These are phyloP conservation scores for Drosophila repleta DNA, from an alignment of 1,140 invertebrate species.

Conservation along the genomic window DNA sequence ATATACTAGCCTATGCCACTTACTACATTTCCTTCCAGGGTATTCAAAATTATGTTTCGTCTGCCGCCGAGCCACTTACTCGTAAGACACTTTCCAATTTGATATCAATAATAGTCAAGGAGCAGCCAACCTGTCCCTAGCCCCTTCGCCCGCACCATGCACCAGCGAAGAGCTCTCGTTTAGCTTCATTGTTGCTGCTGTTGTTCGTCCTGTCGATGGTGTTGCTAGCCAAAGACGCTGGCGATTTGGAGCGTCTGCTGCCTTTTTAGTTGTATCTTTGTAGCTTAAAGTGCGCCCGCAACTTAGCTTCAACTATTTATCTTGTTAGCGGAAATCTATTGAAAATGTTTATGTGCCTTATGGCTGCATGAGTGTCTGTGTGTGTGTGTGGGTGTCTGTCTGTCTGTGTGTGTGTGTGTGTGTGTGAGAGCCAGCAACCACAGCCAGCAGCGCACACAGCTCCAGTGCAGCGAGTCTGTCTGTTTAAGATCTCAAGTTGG, in stretches of 20 bases:
- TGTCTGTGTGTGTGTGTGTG: slow-evolving; percentile 16
- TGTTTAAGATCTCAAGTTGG: not conserved
- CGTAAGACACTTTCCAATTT: slow-evolving; percentile 48
- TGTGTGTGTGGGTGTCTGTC: slow-evolving; percentile 15
- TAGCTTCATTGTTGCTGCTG: slow-evolving; percentile 1
- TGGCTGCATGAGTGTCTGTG: slow-evolving; percentile 10
- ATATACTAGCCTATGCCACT: not conserved
- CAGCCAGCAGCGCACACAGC: slow-evolving; percentile 18
- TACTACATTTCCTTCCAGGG: not conserved
- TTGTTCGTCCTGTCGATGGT: slow-evolving; percentile 14
- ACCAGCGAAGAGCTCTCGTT: not conserved
- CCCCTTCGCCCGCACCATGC: not conserved
- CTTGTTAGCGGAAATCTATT: slow-evolving; percentile 80
- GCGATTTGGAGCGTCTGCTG: slow-evolving; percentile 63
- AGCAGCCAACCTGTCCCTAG: slow-evolving; percentile 12
- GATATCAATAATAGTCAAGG: slow-evolving; percentile 43
- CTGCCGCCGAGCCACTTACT: slow-evolving; percentile 24
- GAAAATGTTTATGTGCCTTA: slow-evolving; percentile 76
- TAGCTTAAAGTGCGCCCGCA: slow-evolving; percentile 61
- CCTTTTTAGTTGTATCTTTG: slow-evolving; percentile 36
- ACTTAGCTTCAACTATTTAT: slow-evolving; percentile 74
- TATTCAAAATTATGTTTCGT: not conserved
- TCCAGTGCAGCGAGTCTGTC: slow-evolving; percentile 8
- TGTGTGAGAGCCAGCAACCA: slow-evolving; percentile 21
- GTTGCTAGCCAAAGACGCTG: slow-evolving; percentile 26